Evolutionary conservation across 2,113 vertebrate species (phyloP).

Genomic region (Ictalurus punctatus): DNA sequence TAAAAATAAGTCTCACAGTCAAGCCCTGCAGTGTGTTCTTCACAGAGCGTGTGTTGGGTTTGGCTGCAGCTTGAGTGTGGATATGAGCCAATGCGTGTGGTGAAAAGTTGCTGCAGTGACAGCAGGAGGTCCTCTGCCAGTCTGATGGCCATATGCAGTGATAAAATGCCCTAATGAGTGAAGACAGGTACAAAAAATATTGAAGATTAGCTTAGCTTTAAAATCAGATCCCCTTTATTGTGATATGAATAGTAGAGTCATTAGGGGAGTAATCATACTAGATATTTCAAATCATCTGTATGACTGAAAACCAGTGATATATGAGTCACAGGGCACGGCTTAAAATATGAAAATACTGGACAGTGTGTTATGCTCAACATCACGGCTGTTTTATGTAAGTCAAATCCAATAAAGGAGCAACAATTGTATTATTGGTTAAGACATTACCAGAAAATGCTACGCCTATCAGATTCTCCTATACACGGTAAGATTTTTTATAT

Average conservation of each 20-base stretch:
- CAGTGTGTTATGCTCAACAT: background rate
- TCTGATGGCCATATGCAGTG: slow-evolving; percentile 21
- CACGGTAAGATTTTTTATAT: no score
- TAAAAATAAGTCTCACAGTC: background rate
- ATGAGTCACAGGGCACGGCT: background rate
- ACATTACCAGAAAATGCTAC: no score
- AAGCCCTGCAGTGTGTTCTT: slow-evolving; percentile 1
- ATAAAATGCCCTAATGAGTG: slow-evolving; percentile 37
- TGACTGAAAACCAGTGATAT: background rate
- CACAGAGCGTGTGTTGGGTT: slow-evolving; percentile 4
- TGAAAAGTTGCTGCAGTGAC: slow-evolving; percentile 22
- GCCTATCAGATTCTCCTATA: background rate
- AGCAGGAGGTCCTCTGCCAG: slow-evolving; percentile 2
- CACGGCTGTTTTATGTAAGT: background rate
- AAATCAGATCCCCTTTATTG: background rate
- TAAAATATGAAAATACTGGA: background rate
- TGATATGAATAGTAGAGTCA: slow-evolving; percentile 19
- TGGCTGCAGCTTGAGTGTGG: slow-evolving; percentile 17
- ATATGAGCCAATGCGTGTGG: slow-evolving; percentile 6
- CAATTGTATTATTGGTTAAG: background rate
- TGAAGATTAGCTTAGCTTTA: slow-evolving; percentile 1
- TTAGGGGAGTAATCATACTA: background rate
- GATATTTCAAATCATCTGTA: background rate
- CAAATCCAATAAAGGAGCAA: background rate
- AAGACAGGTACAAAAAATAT: slow-evolving; percentile 37